Evolutionary conservation across 1,140 invertebrate species (phyloP), one percentile per base, ranked within the genome.

Genomic region (Ceratitis capitata): DNA sequence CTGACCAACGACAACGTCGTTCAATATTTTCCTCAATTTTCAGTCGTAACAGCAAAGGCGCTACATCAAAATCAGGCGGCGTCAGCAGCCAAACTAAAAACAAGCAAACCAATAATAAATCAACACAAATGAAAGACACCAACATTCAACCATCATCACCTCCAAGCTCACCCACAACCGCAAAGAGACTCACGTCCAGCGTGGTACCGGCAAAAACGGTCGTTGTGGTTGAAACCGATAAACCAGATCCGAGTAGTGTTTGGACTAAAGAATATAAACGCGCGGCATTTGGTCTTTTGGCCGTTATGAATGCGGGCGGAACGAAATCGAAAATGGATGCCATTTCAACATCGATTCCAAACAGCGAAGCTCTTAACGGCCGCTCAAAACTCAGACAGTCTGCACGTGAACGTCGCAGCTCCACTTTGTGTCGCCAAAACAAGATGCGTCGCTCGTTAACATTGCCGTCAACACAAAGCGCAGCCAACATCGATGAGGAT

Each of bases 211-310:
- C n/a, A n/a, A n/a, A n/a, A n/a, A n/a, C 51, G 64, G 47, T 49
- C 56, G 39, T 86, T 16, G 10, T 86, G 2, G 39, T 56, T 5
- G 85, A 87, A 56, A 69, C 53, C 84, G 42, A 86, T 64, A 74
- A 87, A 58, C 16, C 83, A 2, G 85, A 86, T 23, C 35, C 91
- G 12, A 86, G 88, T 45, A 90, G 87, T 39, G 88, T 89, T 35
- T 93, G 92, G 93, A 92, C 92, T 42, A 90, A 91, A 83, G 92
- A 93, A 86, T 91, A 90, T 64, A 93, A 93, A 86, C 92, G 91
- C 26, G 89, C 92, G 26, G 92, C 93, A 3, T 93, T 93, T 86
- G 91, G 92, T 85, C 87, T 93, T 86, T 86, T 93, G 78, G 88
- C 92, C 35, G 89, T 92, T 12, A 93, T 93, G 92, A 93, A 93